These are phyloP conservation scores for Diarsia rubi DNA, from an alignment of 2,888 invertebrate genomes.

Conservation along the genomic window DNA sequence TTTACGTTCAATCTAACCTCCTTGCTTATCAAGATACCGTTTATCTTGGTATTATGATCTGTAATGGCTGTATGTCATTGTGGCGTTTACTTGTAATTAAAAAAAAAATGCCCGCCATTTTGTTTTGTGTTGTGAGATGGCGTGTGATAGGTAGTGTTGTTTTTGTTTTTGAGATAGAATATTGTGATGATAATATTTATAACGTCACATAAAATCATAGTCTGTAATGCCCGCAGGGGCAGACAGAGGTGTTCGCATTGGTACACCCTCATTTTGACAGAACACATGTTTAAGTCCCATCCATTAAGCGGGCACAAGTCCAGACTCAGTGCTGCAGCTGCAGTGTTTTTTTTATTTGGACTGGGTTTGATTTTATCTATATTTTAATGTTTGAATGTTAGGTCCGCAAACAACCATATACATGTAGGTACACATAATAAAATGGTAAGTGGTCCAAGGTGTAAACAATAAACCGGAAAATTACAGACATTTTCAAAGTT, in stretches of 20 bases:
- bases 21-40: conserved; percentile 57
- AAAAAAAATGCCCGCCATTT: conserved; percentile 26
- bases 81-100: conserved; percentile 21
- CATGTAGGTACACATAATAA: background rate
- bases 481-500: background rate
- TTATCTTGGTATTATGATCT: conserved; percentile 49
- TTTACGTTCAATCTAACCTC: conserved; percentile 49
- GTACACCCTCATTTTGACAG: too few species aligned
- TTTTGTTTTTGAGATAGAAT: background rate
- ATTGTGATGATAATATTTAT: background rate
- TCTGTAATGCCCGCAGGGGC: too few species aligned
- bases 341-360: too few species aligned
- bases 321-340: too few species aligned
- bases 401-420: background rate
- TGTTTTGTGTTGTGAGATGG: conserved; percentile 16
- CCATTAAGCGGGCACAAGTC: too few species aligned
- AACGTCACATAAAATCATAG: background rate
- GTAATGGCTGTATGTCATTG: conserved; percentile 24
- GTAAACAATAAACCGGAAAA: background rate
- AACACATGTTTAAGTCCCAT: too few species aligned
- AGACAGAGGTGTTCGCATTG: too few species aligned
- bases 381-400: background rate
- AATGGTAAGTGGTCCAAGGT: background rate
- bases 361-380: too few species aligned
- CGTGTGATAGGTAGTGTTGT: background rate